Evolutionary conservation across 2,113 vertebrate genomes (phyloP).

Genomic region (Pongo abelii): DNA sequence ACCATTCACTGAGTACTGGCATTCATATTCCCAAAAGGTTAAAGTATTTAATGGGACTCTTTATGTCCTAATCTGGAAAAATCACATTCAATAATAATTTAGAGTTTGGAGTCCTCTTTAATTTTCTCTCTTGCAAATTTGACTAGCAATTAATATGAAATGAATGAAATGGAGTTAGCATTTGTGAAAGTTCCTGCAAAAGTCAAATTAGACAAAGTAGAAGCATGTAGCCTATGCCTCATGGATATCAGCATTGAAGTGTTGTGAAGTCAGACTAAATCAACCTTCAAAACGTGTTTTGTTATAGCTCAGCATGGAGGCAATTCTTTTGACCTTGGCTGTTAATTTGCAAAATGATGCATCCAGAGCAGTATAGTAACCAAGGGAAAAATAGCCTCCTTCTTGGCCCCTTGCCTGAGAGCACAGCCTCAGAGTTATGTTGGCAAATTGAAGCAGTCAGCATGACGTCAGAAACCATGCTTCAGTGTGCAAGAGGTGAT

Average conservation of each 20-base stretch:
- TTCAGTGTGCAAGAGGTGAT: background rate
- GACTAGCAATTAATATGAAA: background rate
- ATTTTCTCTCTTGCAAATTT: background rate
- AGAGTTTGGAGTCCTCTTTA: background rate
- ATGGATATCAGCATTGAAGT: background rate
- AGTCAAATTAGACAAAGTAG: background rate
- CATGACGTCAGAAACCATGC: background rate
- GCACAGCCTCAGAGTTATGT: background rate
- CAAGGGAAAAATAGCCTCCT: background rate
- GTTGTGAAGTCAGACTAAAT: background rate
- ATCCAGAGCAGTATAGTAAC: background rate
- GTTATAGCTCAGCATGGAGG: background rate
- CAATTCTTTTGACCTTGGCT: conserved; percentile 9
- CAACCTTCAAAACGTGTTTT: background rate
- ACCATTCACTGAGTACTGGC: background rate
- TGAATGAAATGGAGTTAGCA: background rate
- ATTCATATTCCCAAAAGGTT: background rate
- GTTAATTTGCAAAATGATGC: conserved; percentile 29
- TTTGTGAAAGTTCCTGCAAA: conserved; percentile 9
- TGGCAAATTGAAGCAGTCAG: conserved; percentile 23
- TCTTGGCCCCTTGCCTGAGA: background rate
- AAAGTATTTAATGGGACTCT: background rate
- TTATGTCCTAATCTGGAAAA: background rate
- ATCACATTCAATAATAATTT: background rate
- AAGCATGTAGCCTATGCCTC: background rate